Base-by-base conservation (phyloP, 2,888 invertebrate species). In the Elysia crispata region DNA sequence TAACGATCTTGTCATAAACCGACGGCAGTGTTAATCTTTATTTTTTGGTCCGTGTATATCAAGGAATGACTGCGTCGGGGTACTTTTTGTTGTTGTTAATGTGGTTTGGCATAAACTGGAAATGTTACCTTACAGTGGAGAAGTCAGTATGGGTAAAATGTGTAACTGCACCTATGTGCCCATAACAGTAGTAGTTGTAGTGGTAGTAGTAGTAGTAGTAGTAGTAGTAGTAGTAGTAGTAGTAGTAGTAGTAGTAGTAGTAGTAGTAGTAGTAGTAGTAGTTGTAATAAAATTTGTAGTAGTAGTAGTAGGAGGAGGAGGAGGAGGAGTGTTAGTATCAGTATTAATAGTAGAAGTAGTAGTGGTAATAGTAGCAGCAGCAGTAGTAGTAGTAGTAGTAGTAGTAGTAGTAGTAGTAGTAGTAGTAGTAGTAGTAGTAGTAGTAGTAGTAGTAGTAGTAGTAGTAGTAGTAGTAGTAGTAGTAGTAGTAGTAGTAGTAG, bases 391-490 rank as follows among this genome's bases (percentile, higher is more conserved):
- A 60, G 75, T 75, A 60, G 75, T 75, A 75, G 75, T 66, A 75
- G 75, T 75, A 75, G 75, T 60, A 75, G 72, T 41, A 54, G 72
- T 41, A 72, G 72, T 41, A 72, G 72, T 72, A 72, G 72, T 72
- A 72, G 72, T 72, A 72, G 72, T 72, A 72, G 72, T 72, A 72
- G 72, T 72, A 72, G 72, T 72, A 72, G 72, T 72, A 33, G 72
- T 72, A 41, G 72, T 72, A 72, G 72, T 72, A 72, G 72, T 72
- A 72, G 72, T 72, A 72, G 72, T 72, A 72, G 72, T 72, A 72
- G 72, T 72, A 72, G 75, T 75, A 75, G 75, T 66, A 75, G 60
- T 75, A 75, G 75, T 75, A 54, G 75, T 75, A 75, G 75, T 75
- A 75, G 75, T 60, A 75, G 75, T 75, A 75, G 54, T 54, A 54